Percentiles rank a stretch among this genome's conserved stretches.
Evolutionary conservation across 2,888 invertebrate genomes (phyloP).

Genomic region (Ormyrus rosae): DNA sequence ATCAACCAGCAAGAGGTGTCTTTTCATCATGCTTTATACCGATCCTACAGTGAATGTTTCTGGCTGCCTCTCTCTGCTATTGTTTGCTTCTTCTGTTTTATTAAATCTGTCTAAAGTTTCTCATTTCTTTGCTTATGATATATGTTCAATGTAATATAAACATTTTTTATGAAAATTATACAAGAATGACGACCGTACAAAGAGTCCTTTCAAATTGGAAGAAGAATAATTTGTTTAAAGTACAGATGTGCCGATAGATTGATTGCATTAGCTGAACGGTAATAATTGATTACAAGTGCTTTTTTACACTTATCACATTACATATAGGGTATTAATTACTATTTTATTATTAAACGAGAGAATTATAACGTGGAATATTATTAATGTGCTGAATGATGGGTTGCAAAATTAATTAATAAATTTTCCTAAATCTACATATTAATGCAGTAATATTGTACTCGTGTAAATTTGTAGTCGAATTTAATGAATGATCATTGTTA

Average conservation of each 20-base stretch:
- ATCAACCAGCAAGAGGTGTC: constrained; percentile 44
- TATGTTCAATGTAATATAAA: neutral
- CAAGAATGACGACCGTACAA: too few species aligned
- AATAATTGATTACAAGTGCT: too few species aligned
- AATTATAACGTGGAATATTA: too few species aligned
- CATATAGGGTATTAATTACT: too few species aligned
- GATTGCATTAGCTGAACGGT: too few species aligned
- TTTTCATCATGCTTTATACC: constrained; percentile 4
- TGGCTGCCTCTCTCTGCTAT: neutral
- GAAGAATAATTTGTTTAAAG: too few species aligned
- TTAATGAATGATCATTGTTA: too few species aligned
- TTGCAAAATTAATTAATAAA: constrained; percentile 6
- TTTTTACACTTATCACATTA: too few species aligned
- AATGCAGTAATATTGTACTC: neutral
- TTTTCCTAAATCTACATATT: constrained; percentile 11
- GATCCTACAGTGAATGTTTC: constrained; percentile 1
- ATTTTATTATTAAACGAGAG: too few species aligned
- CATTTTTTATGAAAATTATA: too few species aligned
- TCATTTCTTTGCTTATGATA: constrained; percentile 9
- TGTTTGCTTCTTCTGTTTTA: neutral
- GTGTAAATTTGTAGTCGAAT: neutral
- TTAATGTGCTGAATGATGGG: neutral
- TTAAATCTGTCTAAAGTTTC: neutral
- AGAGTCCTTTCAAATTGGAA: too few species aligned
- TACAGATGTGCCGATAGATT: too few species aligned